Evolutionary conservation across 1,140 invertebrate species (phyloP).

Genomic region (Lasioglossum baleicum): DNA sequence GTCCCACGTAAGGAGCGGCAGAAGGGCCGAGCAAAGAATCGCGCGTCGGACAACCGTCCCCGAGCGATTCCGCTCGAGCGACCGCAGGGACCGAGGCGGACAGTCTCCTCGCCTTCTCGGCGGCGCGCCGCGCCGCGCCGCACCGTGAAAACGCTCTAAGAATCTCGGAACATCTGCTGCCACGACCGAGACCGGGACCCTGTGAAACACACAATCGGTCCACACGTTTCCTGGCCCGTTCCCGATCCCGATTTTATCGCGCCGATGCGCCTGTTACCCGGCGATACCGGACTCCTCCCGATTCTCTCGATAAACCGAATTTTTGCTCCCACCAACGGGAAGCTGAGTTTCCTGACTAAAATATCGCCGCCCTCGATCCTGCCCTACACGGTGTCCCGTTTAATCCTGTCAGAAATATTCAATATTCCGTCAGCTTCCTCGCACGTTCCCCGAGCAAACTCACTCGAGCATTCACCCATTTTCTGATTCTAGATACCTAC

Average conservation of each 20-base stretch:
- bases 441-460: too few species aligned
- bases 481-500: too few species aligned
- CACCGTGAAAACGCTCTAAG: slow-evolving; percentile 53
- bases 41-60: slow-evolving; percentile 27
- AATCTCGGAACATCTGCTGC: slow-evolving; percentile 68
- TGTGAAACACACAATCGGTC: slow-evolving; percentile 45
- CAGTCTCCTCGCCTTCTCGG: not conserved
- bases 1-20: slow-evolving; percentile 9
- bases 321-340: not conserved
- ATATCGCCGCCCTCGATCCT: not conserved
- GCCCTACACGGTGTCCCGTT: not conserved
- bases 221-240: slow-evolving; percentile 9
- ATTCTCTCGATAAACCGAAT: slow-evolving; percentile 19
- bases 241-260: slow-evolving; percentile 43
- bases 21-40: slow-evolving; percentile 32
- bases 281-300: slow-evolving; percentile 8
- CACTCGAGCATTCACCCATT: too few species aligned
- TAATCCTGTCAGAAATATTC: not conserved
- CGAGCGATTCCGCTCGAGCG: slow-evolving; percentile 25
- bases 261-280: slow-evolving; percentile 26
- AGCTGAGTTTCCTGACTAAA: slow-evolving; percentile 5
- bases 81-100: not conserved
- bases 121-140: not conserved
- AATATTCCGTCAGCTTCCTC: too few species aligned
- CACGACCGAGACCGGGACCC: slow-evolving; percentile 52